Evolutionary conservation across 1,140 invertebrate genomes (phyloP), one percentile per base, ranked within the genome.

Genomic region (Capitella teleta): DNA sequence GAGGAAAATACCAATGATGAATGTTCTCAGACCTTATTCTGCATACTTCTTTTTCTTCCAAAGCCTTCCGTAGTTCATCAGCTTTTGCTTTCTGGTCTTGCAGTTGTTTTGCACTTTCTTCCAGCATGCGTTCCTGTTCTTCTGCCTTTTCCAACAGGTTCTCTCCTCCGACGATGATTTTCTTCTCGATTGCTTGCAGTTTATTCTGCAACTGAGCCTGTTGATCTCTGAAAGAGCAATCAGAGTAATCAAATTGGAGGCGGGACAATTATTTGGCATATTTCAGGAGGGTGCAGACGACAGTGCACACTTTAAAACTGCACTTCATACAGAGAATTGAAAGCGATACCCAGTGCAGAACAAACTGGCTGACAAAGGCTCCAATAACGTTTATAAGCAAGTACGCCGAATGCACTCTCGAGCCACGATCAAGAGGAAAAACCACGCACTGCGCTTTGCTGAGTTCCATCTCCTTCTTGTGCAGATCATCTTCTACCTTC

Each of bases 71-170:
- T 14, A 98, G 72, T 52, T 86, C 78, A 56, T 85, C 79, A 66
- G 98, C 91, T 54, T 83, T 84, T 38, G 82, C 77, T 48, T 84
- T 82, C 32, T 88, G 74, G 57, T 83, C 79, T 60, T 95, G 87
- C 38, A 98, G 73, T 68, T 98, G 93, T 26, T 57, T 77, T n/a
- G 87, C 84, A 2, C 89, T 88, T 52, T 87, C 86, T 58, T 91
- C 88, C 14, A 98, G 74, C 21, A 98, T 73, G 50, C 82, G 77
- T 57, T 97, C 87, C 64, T 98, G 93, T 6, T 86, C 81, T 70
- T 98, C 89, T 0, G 92, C 93, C 67, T 97, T 98, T 68, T 98
- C 93, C 49, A 98, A 77, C 6, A 99, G 77, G 76, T 99, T 98
- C 73, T 97, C 95, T 5, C 95, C 96, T 1, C 96, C 96, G 6